A percentile compares a stretch with the other conserved stretches of the same genome.
Conservation (phyloP, 2,113 vertebrate species). For the Probosciger aterrimus region DNA sequence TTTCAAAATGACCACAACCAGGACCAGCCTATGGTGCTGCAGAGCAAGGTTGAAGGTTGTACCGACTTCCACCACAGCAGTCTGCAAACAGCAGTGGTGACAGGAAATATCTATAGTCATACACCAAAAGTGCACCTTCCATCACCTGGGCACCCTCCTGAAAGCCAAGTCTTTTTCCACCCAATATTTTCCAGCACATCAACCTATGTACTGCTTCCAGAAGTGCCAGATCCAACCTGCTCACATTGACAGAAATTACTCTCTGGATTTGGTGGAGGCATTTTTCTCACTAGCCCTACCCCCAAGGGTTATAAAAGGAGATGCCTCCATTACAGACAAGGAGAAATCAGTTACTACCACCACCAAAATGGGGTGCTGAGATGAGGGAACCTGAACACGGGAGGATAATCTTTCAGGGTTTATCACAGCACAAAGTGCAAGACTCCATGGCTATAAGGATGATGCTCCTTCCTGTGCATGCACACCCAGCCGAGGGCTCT, state of each 20-base stretch:
- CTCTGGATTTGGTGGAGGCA: neutral
- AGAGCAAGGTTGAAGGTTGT: neutral
- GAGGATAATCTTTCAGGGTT: neutral
- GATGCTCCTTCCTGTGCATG: neutral
- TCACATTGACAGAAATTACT: neutral
- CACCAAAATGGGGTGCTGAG: neutral
- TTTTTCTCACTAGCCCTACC: neutral
- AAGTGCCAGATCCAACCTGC: neutral
- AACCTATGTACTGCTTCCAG: neutral
- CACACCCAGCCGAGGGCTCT: neutral
- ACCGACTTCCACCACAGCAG: neutral
- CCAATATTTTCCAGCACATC: neutral
- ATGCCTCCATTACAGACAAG: neutral
- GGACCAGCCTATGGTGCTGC: conserved; percentile 30
- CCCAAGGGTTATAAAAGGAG: neutral
- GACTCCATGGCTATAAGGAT: neutral
- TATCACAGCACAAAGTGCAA: neutral
- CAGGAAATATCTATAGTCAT: neutral
- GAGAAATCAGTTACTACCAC: neutral
- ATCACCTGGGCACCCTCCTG: neutral
- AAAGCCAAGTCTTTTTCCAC: neutral
- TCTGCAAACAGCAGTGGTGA: neutral
- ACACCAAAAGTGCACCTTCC: neutral
- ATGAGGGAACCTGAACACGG: rapidly evolving
- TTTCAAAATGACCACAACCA: conserved; percentile 59